Percentiles rank a stretch among this genome's conserved stretches.
Evolutionary conservation across 2,888 invertebrate genomes (phyloP).

Genomic region (Melanargia galathea): DNA sequence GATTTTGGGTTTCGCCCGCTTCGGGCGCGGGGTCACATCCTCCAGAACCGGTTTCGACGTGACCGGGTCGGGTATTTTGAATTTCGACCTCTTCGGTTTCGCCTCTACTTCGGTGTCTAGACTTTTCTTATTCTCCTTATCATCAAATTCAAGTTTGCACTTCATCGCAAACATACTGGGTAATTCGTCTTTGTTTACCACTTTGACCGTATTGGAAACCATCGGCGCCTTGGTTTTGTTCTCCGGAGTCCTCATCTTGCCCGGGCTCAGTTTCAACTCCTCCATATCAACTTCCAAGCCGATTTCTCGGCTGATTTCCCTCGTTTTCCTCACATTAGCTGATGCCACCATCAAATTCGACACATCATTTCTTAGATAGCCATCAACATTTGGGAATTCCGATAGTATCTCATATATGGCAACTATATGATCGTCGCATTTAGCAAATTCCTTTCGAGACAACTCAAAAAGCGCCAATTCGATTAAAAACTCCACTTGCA

Average conservation of each 20-base stretch:
- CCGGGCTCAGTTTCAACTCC: constrained; percentile 50
- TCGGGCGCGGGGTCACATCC: constrained; percentile 56
- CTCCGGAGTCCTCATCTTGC: constrained; percentile 31
- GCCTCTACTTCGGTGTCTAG: constrained; percentile 8
- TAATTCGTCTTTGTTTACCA: constrained; percentile 62
- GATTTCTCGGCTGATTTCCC: constrained; percentile 38
- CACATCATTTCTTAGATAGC: constrained; percentile 56
- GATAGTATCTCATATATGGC: constrained; percentile 58
- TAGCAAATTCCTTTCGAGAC: constrained; percentile 46
- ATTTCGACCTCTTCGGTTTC: constrained; percentile 46
- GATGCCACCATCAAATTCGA: constrained; percentile 60
- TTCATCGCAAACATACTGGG: constrained; percentile 60
- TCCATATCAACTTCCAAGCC: constrained; percentile 55
- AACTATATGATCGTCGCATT: constrained; percentile 56
- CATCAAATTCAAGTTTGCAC: constrained; percentile 58
- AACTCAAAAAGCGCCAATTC: constrained; percentile 64
- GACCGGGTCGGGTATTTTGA: constrained; percentile 65
- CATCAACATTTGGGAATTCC: constrained; percentile 43
- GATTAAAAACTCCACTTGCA: constrained; percentile 54
- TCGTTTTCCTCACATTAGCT: constrained; percentile 50
- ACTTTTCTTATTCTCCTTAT: constrained; percentile 47
- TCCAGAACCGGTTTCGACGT: constrained; percentile 56
- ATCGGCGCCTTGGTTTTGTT: constrained; percentile 46
- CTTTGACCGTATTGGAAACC: constrained; percentile 41
- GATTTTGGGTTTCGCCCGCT: constrained; percentile 47